These are phyloP conservation scores for Orthosia gracilis DNA, from an alignment of 2,888 invertebrate genomes.

Conservation along the genomic window DNA sequence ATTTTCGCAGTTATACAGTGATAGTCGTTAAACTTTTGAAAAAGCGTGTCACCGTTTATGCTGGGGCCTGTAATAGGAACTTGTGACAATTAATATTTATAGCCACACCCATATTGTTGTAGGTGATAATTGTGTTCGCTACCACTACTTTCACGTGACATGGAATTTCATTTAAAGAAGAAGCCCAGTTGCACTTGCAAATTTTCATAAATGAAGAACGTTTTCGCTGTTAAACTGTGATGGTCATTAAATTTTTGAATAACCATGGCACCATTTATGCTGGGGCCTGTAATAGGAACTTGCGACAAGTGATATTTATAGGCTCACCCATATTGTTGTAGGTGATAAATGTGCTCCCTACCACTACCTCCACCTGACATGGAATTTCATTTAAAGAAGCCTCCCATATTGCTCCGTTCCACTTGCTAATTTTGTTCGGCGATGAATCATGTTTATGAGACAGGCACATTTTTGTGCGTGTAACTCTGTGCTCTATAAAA, in stretches of 20 bases:
- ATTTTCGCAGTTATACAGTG: conserved; percentile 40
- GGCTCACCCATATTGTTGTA: conserved; percentile 82
- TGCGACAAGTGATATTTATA: conserved; percentile 86
- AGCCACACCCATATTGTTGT: conserved; percentile 82
- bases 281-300: conserved; percentile 74
- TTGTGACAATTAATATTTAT: conserved; percentile 86
- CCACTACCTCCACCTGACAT: conserved; percentile 81
- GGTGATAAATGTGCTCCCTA: conserved; percentile 83
- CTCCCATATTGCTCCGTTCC: conserved; percentile 75
- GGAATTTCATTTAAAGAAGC: conserved; percentile 89
- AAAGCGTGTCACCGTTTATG: conserved; percentile 58
- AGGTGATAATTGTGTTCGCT: conserved; percentile 64
- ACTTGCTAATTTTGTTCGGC: conserved; percentile 84
- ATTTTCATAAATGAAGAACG: conserved; percentile 30
- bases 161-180: conserved; percentile 88
- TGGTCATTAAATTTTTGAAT: conserved; percentile 66
- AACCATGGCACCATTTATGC: conserved; percentile 54
- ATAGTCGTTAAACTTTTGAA: conserved; percentile 64
- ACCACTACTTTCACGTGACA: conserved; percentile 81
- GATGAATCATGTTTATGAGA: conserved; percentile 86
- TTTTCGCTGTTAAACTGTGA: conserved; percentile 41
- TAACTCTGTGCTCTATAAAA: conserved; percentile 73
- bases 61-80: conserved; percentile 73
- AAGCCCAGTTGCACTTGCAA: conserved; percentile 42
- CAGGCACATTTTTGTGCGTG: conserved; percentile 83